Conservation (phyloP, 2,113 vertebrate genomes). For the Anarhynchus alexandrinus region DNA sequence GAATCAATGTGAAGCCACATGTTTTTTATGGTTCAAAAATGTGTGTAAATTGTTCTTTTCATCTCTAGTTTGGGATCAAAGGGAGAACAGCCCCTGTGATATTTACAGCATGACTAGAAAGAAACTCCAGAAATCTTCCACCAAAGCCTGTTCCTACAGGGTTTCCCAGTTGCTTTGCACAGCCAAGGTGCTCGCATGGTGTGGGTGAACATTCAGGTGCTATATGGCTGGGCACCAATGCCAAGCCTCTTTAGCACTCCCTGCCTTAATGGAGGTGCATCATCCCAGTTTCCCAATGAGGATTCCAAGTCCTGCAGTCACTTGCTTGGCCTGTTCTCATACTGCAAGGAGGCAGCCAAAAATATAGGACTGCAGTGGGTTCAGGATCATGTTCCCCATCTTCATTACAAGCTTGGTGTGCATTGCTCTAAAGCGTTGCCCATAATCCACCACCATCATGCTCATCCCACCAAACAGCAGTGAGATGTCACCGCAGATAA, state of each 20-base stretch:
- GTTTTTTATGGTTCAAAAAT: neutral
- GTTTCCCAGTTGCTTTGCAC: neutral
- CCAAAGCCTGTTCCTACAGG: neutral
- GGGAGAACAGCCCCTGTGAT: neutral
- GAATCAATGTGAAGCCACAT: constrained; percentile 6
- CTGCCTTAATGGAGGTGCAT: no score
- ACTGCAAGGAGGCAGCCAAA: neutral
- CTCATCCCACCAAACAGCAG: neutral
- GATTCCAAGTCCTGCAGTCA: neutral
- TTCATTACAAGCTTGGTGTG: neutral
- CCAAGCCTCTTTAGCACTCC: neutral
- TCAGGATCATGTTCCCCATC: neutral
- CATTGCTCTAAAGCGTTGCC: neutral
- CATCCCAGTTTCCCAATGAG: neutral
- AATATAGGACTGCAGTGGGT: neutral
- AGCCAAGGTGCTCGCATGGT: neutral
- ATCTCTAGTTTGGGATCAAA: constrained; percentile 31
- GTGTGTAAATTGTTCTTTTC: neutral
- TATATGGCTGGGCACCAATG: rapidly evolving
- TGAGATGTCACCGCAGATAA: rapidly evolving
- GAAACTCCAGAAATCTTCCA: neutral
- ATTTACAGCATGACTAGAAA: neutral
- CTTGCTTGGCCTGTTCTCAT: neutral
- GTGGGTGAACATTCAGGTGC: neutral
- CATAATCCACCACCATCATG: rapidly evolving